Conservation (phyloP, 2,888 invertebrate genomes). For the Pemphredon lugubris region DNA sequence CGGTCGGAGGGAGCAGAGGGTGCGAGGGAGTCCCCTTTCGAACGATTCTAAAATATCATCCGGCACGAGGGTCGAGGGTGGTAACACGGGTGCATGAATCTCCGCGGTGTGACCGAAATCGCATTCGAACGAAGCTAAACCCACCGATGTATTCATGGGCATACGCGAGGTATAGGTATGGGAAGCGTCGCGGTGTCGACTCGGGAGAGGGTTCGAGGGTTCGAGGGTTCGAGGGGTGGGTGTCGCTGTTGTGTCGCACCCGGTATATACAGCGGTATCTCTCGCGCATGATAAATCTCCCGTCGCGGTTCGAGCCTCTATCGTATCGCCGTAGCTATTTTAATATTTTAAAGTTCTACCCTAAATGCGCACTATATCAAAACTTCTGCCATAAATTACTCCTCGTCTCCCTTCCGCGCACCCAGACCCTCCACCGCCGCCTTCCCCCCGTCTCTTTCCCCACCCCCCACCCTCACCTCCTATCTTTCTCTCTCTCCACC, state of each 20-base stretch:
- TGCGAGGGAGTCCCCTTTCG: constrained; percentile 9
- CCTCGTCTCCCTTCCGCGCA: constrained; percentile 44
- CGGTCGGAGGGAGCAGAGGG: not conserved
- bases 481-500: constrained; percentile 15
- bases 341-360: constrained; percentile 76
- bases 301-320: constrained; percentile 69
- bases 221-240: constrained; percentile 28
- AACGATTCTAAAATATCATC: constrained; percentile 34
- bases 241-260: constrained; percentile 57
- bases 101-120: constrained; percentile 44
- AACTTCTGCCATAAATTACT: constrained; percentile 73
- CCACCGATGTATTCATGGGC: constrained; percentile 68
- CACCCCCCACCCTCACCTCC: no score
- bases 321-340: constrained; percentile 72
- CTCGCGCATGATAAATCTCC: constrained; percentile 67
- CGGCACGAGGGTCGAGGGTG: constrained; percentile 23
- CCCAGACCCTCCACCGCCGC: no score
- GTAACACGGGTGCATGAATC: constrained; percentile 36
- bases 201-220: constrained; percentile 3
- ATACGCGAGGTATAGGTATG: constrained; percentile 28
- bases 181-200: constrained; percentile 9
- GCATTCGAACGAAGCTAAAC: constrained; percentile 54
- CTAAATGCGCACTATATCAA: constrained; percentile 74
- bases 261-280: constrained; percentile 59
- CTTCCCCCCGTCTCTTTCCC: constrained; percentile 10